phyloP scores from a whole-genome alignment of 2,113 vertebrate genomes.

The Rhombomys opimus region DNA sequence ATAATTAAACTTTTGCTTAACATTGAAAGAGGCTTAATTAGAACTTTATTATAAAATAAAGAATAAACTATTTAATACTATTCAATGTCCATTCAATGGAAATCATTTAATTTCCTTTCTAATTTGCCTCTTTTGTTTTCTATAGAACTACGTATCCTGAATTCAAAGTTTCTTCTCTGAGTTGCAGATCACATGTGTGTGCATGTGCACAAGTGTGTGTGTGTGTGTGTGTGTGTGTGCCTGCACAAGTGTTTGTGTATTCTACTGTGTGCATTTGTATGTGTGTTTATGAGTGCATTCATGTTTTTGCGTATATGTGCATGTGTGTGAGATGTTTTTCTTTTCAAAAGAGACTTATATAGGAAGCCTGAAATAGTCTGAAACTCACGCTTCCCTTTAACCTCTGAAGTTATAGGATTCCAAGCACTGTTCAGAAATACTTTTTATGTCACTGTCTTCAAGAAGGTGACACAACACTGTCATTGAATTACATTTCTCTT shows the following conservation, averaged over 20 bases:
- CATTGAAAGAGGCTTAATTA: neutral
- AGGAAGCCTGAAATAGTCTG: neutral
- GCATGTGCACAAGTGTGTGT: neutral
- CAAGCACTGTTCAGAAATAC: neutral
- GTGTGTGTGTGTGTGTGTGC: neutral
- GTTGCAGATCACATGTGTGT: neutral
- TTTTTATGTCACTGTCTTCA: neutral
- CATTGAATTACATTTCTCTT: neutral
- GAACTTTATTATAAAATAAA: conserved; percentile 36
- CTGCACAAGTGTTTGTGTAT: neutral
- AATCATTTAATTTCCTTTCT: neutral
- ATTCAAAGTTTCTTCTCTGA: neutral
- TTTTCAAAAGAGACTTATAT: neutral
- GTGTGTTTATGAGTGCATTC: neutral
- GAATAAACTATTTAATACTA: neutral
- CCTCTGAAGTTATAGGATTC: neutral
- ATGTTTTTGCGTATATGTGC: neutral
- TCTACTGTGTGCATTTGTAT: too few relatives aligned
- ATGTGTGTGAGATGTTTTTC: neutral
- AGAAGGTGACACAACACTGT: conserved; percentile 20
- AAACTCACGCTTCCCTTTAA: neutral
- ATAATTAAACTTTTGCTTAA: conserved; percentile 9
- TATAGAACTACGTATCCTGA: neutral
- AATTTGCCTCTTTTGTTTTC: neutral
- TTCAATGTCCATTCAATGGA: neutral